These are phyloP conservation scores for Eremobia ochroleuca DNA, from an alignment of 2,888 invertebrate genomes.

Conservation along the genomic window DNA sequence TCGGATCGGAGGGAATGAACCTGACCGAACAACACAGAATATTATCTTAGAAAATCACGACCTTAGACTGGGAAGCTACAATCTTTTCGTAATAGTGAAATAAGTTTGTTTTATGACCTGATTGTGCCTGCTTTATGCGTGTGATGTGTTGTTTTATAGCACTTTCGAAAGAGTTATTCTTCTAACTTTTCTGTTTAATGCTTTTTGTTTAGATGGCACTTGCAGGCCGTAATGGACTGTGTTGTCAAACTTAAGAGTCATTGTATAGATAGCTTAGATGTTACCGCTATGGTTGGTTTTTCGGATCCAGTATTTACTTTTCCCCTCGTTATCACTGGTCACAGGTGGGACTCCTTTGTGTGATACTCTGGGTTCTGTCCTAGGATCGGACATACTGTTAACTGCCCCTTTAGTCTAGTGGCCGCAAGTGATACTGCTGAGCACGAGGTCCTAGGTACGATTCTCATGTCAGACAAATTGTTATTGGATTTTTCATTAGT, in stretches of 20 bases:
- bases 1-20: no score
- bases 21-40: neutral
- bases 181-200: conserved; percentile 23
- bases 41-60: neutral
- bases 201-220: conserved; percentile 44
- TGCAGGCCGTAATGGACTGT: conserved; percentile 43
- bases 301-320: neutral
- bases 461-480: no score
- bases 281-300: conserved; percentile 3
- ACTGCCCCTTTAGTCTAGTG: no score
- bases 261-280: conserved; percentile 26
- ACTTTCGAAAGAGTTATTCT: conserved; percentile 27
- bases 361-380: neutral
- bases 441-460: no score
- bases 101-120: conserved; percentile 23
- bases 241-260: conserved; percentile 41
- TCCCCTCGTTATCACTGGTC: neutral
- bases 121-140: conserved; percentile 17
- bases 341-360: neutral
- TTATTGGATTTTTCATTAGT: no score
- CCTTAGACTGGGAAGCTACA: neutral
- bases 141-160: conserved; percentile 9
- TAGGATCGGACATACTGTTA: no score
- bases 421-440: no score
- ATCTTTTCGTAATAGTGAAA: neutral